These are phyloP conservation scores for Mizuhopecten yessoensis DNA, from an alignment of 1,140 invertebrate genomes.

Conservation along the genomic window DNA sequence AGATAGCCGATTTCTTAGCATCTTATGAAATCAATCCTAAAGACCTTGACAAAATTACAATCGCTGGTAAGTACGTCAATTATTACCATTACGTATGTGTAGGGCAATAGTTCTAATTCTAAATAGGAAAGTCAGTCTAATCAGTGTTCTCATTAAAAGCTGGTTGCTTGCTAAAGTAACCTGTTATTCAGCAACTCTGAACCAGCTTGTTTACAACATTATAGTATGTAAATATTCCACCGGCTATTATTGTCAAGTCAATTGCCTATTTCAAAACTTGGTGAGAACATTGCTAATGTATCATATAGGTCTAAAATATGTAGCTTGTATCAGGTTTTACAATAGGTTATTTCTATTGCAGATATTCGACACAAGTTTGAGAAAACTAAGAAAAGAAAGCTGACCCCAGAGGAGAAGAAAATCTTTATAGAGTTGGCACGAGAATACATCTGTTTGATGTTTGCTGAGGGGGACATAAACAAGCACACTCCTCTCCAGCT, in stretches of 20 bases:
- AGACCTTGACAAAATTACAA: conserved; percentile 75
- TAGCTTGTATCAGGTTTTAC: not conserved
- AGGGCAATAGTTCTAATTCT: no score
- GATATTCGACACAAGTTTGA: conserved; percentile 79
- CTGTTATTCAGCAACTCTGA: no score
- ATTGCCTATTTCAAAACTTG: no score
- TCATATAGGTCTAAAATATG: no score
- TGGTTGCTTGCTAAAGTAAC: no score
- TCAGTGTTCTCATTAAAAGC: no score
- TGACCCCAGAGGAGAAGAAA: conserved; percentile 75
- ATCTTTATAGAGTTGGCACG: conserved; percentile 70
- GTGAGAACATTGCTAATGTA: no score
- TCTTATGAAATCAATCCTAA: conserved; percentile 63
- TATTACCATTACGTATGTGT: not conserved
- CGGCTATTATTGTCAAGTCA: no score
- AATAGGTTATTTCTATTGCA: conserved; percentile 58
- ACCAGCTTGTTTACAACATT: no score
- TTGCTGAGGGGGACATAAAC: conserved; percentile 59
- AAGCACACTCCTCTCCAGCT: not conserved
- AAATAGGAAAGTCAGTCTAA: no score
- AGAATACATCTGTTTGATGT: conserved; percentile 69
- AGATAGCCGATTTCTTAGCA: conserved; percentile 68
- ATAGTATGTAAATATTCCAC: no score
- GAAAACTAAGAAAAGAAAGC: conserved; percentile 74
- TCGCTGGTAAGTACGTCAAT: conserved; percentile 71